Evolutionary conservation across 2,797 vertebrate genomes (phyloP).

Genomic region (Hippoglossus hippoglossus): DNA sequence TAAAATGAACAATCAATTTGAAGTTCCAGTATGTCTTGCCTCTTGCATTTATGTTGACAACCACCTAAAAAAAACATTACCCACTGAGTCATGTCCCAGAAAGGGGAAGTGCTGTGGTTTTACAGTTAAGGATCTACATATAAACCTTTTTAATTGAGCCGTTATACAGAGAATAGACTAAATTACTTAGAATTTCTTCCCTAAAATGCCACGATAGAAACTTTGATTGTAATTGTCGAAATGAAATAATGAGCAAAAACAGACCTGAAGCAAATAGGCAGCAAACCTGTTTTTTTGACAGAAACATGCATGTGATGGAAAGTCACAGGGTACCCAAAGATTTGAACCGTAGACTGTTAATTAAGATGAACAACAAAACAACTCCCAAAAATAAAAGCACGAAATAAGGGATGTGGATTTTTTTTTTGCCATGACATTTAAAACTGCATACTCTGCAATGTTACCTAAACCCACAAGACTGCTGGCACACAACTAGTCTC

Average conservation of each 20-base stretch:
- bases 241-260: no score
- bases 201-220: no score
- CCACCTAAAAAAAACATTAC: neutral
- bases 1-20: neutral
- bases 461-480: constrained; percentile 13
- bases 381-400: neutral
- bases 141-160: neutral
- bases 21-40: neutral
- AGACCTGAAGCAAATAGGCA: no score
- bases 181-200: no score
- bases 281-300: no score
- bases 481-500: constrained; percentile 22
- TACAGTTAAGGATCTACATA: neutral
- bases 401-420: neutral
- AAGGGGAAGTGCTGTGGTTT: neutral
- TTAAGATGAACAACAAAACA: no score
- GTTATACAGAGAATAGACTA: neutral
- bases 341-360: no score
- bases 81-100: neutral
- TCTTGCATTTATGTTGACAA: neutral
- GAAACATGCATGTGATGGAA: no score
- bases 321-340: no score
- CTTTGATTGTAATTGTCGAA: no score
- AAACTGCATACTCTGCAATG: neutral
- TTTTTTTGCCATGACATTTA: no score